A percentile compares a stretch with the other conserved stretches of the same genome.
These are phyloP conservation scores for Lasiommata megera DNA, from an alignment of 2,888 invertebrate species.

Conservation along the genomic window DNA sequence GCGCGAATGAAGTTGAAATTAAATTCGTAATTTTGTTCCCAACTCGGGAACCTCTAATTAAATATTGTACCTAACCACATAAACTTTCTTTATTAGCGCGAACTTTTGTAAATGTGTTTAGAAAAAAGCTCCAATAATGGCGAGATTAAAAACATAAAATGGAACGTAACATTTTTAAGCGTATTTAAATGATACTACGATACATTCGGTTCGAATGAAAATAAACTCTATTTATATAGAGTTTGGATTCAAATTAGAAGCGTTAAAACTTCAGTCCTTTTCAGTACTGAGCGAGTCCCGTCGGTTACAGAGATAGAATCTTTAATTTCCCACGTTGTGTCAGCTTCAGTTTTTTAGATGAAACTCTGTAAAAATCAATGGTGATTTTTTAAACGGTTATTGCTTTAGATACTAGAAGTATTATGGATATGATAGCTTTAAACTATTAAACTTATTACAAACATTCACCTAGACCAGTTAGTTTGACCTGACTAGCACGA, in stretches of 20 bases:
- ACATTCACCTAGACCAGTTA: no score
- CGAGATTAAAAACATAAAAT: slow-evolving; percentile 19
- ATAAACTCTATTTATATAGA: background rate
- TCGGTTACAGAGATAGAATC: slow-evolving; percentile 71
- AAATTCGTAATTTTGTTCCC: background rate
- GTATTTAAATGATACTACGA: slow-evolving; percentile 4
- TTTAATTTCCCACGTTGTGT: slow-evolving; percentile 60
- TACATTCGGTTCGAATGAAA: background rate
- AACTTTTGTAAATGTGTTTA: slow-evolving; percentile 8
- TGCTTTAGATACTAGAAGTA: background rate
- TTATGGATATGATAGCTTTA: no score
- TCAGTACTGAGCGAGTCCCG: slow-evolving; percentile 46
- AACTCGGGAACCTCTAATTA: slow-evolving; percentile 2
- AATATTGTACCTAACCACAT: slow-evolving; percentile 4
- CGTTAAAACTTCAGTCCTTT: background rate
- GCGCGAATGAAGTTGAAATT: background rate
- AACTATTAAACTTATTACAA: no score
- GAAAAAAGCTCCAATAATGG: slow-evolving; percentile 12
- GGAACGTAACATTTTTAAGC: slow-evolving; percentile 15
- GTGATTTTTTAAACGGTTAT: background rate
- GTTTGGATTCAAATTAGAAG: slow-evolving; percentile 1
- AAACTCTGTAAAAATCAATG: slow-evolving; percentile 2
- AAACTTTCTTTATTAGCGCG: background rate
- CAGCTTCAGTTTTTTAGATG: slow-evolving; percentile 5
- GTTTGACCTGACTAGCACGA: no score